Conservation (phyloP, 2,797 vertebrate genomes). For the Menidia menidia region DNA sequence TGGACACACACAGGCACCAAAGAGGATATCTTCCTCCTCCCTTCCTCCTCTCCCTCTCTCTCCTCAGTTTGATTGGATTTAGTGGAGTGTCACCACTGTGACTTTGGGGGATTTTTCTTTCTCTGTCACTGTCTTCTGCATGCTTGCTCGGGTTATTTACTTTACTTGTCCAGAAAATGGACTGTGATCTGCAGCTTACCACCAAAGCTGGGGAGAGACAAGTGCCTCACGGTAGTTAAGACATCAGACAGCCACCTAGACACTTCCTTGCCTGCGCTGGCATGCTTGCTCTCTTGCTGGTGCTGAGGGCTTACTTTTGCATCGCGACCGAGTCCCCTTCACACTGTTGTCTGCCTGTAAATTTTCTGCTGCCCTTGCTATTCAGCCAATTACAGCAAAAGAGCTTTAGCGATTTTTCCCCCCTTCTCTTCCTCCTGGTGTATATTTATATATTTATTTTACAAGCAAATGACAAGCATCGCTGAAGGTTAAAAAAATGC, state of each 20-base stretch:
- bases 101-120: constrained; percentile 78
- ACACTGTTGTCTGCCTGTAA: constrained; percentile 88
- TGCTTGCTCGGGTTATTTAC: constrained; percentile 76
- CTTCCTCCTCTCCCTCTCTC: constrained; percentile 53
- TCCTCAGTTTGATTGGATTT: constrained; percentile 82
- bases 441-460: constrained; percentile 85
- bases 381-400: constrained; percentile 90
- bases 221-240: constrained; percentile 72
- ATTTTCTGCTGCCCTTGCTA: constrained; percentile 90
- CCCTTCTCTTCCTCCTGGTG: constrained; percentile 65
- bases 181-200: constrained; percentile 80
- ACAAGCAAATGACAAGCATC: constrained; percentile 82
- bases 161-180: constrained; percentile 83
- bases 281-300: constrained; percentile 64
- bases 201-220: constrained; percentile 66
- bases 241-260: constrained; percentile 71
- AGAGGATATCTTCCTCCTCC: constrained; percentile 74
- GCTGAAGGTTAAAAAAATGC: constrained; percentile 87
- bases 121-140: constrained; percentile 72
- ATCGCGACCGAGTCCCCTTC: constrained; percentile 88
- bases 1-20: constrained; percentile 76
- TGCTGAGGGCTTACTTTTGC: constrained; percentile 76
- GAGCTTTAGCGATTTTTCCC: constrained; percentile 85
- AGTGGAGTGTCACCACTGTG: constrained; percentile 79
- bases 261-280: constrained; percentile 39